Base-by-base conservation (phyloP, 2,113 vertebrate genomes). In the Oxyura jamaicensis region DNA sequence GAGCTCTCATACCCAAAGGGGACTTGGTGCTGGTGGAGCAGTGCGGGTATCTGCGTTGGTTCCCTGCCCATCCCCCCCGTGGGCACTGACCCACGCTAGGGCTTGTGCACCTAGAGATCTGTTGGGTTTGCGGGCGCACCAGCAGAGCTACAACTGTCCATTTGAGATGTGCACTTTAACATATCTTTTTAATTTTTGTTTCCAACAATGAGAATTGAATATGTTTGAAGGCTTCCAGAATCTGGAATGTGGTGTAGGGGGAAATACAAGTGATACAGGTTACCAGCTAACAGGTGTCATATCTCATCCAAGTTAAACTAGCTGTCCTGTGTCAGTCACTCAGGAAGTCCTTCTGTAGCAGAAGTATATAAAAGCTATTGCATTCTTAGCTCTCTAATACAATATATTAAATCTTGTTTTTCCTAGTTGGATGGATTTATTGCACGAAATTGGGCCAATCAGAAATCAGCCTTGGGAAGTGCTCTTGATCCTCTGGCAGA, bases 401-500 rank as follows among this genome's bases (percentile, higher is more conserved):
- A 59, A 39, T 71, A 28, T 15, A 0, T 8, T 78, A 41, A 42
- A 69, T 55, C 98, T 97, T 68, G 56, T 96, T 65, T 96, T 96
- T 96, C 95, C 35, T 96, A 99, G 99, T 78, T 99, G 98, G 99
- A 99, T 58, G 99, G 99, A 80, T 99, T 98, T 97, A 99, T 99
- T 76, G 99, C 99, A 87, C 98, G 99, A 83, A 99, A 99, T 67
- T 99, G 99, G 99, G 98, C 99, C 91, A 99, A 97, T 96, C 99
- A 99, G 96, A 99, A 99, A 96, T 99, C 99, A 6, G 99, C 98
- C 23, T 86, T 99, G 98, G 99, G 99, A 96, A 99, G 99, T 77
- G 99, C 99, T 95, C 98, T 99, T 6, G 99, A 99, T 96, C 99
- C 99, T 52, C 90, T 99, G 97, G 99, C 99, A 44, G 99, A 99